Base-by-base conservation (phyloP, 2,113 vertebrate species). In the Hippocampus barbouri region DNA sequence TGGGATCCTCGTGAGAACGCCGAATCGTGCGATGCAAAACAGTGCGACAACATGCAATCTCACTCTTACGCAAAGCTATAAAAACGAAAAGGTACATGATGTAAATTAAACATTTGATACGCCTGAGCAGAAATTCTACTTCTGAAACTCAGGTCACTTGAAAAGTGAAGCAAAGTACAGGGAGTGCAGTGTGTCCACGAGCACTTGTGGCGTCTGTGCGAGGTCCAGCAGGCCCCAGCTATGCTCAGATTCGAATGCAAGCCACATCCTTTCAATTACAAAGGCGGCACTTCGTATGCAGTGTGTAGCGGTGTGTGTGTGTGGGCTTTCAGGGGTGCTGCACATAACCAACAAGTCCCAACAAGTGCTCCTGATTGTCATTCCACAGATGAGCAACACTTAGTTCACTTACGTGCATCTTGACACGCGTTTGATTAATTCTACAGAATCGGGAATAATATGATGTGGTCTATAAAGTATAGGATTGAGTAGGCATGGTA, bases 251-350 rank as follows among this genome's bases (percentile, higher is more conserved):
- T 53, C 7, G 15, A 49, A 65, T 69, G 25, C 59, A 72, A 11
- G 68, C 38, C 45, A 16, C 69, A n/a, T 27, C 12, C 21, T 77
- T 68, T 74, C 23, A 70, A 30, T 68, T 62, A 34, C 59, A 60
- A 41, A 38, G 54, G 56, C 67, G 38, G 47, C 27, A 69, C 5
- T 8, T 43, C 14, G 18, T 38, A 66, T 12, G 21, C 41, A 51
- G 30, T 34, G 41, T 63, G 54, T 20, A n/a, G 34, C 53, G 49
- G 47, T 20, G 34, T 3, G 43, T 10, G 10, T 14, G 0, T 49
- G 56, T 5, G 0, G 64, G 56, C 47, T 49, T n/a, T 6, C 11
- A n/a, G n/a, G 18, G 27, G 34, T 54, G 14, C 30, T 20, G 16
- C 47, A 51, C 6, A 59, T 21, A 23, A 53, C 53, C 16, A 69